These are phyloP conservation scores for Drosophila equinoxialis DNA, from an alignment of 1,140 invertebrate genomes.

Conservation along the genomic window DNA sequence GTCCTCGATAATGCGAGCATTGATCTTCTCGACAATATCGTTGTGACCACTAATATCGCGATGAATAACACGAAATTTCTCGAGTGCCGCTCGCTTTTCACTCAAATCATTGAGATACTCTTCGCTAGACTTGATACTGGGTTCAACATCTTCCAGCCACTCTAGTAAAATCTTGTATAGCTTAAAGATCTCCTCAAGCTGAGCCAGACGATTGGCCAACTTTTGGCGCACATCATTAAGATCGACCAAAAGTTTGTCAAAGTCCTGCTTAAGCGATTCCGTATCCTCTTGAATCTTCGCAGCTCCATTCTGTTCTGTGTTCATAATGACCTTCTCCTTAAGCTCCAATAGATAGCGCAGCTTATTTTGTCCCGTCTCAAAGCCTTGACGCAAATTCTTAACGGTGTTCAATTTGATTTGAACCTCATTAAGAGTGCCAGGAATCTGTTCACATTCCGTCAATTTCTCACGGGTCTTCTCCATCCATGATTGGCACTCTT, in stretches of 20 bases:
- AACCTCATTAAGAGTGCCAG: constrained; percentile 90
- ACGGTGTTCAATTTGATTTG: constrained; percentile 92
- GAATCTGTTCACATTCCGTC: constrained; percentile 89
- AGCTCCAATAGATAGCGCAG: constrained; percentile 94
- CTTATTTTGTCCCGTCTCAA: constrained; percentile 96
- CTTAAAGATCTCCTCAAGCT: constrained; percentile 94
- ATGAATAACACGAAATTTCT: constrained; percentile 91
- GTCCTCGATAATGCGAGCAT: constrained; percentile 87
- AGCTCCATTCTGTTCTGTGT: constrained; percentile 93
- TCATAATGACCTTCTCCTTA: constrained; percentile 95
- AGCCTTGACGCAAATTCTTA: constrained; percentile 91
- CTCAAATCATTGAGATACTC: constrained; percentile 91
- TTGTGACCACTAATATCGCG: constrained; percentile 90
- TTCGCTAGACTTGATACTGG: constrained; percentile 90
- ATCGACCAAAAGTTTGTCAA: constrained; percentile 92
- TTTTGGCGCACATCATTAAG: constrained; percentile 90
- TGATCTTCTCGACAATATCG: constrained; percentile 89
- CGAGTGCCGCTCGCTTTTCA: constrained; percentile 93
- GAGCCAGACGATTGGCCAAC: constrained; percentile 87
- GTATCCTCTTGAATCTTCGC: constrained; percentile 95
- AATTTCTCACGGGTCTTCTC: constrained; percentile 93
- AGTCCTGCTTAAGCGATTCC: constrained; percentile 93
- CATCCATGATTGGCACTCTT: constrained; percentile 96
- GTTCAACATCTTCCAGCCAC: constrained; percentile 93
- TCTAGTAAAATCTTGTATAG: constrained; percentile 89